These are phyloP conservation scores for Megamerina dolium DNA, from an alignment of 2,888 invertebrate genomes.

Conservation along the genomic window DNA sequence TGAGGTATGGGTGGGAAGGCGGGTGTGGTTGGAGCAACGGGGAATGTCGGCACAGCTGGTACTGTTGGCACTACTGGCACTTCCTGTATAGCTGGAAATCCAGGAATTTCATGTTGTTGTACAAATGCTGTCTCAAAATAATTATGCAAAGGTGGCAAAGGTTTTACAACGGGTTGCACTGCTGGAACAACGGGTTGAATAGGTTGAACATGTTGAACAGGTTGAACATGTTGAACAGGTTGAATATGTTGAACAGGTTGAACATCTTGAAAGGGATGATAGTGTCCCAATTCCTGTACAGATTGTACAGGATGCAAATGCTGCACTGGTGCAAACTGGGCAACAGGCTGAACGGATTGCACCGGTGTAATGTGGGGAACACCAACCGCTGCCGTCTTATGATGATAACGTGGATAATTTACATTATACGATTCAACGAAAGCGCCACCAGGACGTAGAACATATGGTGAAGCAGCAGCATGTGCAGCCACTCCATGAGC, in stretches of 20 bases:
- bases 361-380: slow-evolving; percentile 19
- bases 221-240: slow-evolving; percentile 15
- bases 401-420: slow-evolving; percentile 41
- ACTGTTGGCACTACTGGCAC: slow-evolving; percentile 14
- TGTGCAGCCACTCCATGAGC: slow-evolving; percentile 3
- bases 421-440: slow-evolving; percentile 42
- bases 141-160: slow-evolving; percentile 20
- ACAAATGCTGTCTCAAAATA: slow-evolving; percentile 25
- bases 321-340: slow-evolving; percentile 20
- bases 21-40: slow-evolving; percentile 18
- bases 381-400: slow-evolving; percentile 24
- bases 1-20: too few species aligned
- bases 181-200: slow-evolving; percentile 3
- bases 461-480: slow-evolving; percentile 26
- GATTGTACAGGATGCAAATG: slow-evolving; percentile 20
- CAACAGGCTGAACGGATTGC: slow-evolving; percentile 21
- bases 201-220: slow-evolving; percentile 13
- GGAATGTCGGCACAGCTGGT: slow-evolving; percentile 18
- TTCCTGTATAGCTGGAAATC: slow-evolving; percentile 11
- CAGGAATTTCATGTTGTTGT: slow-evolving; percentile 16
- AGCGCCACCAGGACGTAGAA: slow-evolving; percentile 42
- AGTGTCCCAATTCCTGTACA: slow-evolving; percentile 18
- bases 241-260: slow-evolving; percentile 21
- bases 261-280: slow-evolving; percentile 18
- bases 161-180: too few species aligned